Evolutionary conservation across 2,797 vertebrate genomes (phyloP), one percentile per base, ranked within the genome.

Genomic region (Tolypeutes matacus): DNA sequence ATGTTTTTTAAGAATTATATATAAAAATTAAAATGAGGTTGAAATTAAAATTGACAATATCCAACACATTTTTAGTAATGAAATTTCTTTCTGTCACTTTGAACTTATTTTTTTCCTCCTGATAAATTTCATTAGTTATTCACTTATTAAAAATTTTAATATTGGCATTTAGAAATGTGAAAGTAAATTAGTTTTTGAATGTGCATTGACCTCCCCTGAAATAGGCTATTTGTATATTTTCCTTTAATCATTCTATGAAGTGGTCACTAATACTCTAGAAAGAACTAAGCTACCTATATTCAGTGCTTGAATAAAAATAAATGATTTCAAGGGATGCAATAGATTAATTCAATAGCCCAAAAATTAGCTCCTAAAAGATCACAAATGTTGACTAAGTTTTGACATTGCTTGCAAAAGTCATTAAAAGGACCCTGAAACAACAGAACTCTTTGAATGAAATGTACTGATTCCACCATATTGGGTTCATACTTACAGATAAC

Each of bases 111-210:
- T 73, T 42, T 72, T 81, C 90, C 31, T 80, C 60, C 46, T 34
- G 29, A 64, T 87, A 75, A 83, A 58, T 76, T 67, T 89, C 36
- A 36, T 81, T 91, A 81, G 27, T 69, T 10, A 83, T 77, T 86
- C 11, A 72, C 34, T 89, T 82, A 60, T n/a, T 53, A 51, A 86
- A 95, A 39, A 5, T 73, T 60, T 86, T 83, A 86, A 27, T 53
- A 36, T 89, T 87, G 72, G 12, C 14, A 56, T 53, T 69, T 93
- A 65, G 17, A 93, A 90, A 87, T 86, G 11, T 67, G 36, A 95
- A 83, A 83, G 46, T 77, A 67, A 75, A 77, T 91, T 86, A 73
- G 2, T 39, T 81, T 69, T 10, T 69, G 60, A 81, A 21, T 81
- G 18, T 72, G 13, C 27, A 89, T 86, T 92, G 76, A 60, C 72